These are phyloP conservation scores for Salmo trutta DNA, from an alignment of 2,797 vertebrate genomes.

Conservation along the genomic window DNA sequence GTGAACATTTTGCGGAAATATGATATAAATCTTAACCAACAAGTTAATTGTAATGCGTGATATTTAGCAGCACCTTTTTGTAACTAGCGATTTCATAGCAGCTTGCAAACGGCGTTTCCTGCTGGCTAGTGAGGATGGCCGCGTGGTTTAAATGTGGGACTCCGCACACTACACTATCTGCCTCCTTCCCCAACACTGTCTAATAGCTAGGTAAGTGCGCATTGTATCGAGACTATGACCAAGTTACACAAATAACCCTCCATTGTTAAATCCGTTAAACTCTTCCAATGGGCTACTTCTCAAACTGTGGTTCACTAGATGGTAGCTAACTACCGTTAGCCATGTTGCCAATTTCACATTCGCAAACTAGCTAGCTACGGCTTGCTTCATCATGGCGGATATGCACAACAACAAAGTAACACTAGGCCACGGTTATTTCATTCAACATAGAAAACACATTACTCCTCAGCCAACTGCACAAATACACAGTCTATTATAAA, in stretches of 20 bases:
- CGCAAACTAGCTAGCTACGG: neutral
- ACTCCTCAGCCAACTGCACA: neutral
- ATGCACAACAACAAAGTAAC: conserved; percentile 58
- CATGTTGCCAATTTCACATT: neutral
- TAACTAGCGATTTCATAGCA: neutral
- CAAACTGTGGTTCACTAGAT: neutral
- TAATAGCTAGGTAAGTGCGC: neutral
- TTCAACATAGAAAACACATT: conserved; percentile 19
- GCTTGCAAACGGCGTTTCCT: conserved; percentile 63
- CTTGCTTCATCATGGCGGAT: conserved; percentile 62
- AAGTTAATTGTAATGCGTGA: neutral
- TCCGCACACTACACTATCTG: conserved; percentile 41
- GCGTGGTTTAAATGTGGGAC: conserved; percentile 80
- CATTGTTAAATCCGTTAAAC: neutral
- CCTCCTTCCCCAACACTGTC: conserved; percentile 10
- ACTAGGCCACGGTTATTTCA: conserved; percentile 29
- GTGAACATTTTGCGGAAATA: neutral
- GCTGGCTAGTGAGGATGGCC: conserved; percentile 68
- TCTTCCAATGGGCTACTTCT: neutral
- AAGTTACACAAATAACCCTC: neutral
- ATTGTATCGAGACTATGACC: neutral
- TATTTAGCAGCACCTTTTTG: too few species aligned
- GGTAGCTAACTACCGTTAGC: too few species aligned
- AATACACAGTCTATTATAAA: neutral
- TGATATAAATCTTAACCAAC: neutral